Base-by-base conservation (phyloP, 1,140 invertebrate genomes). In the Leptoteleia sp. region DNA sequence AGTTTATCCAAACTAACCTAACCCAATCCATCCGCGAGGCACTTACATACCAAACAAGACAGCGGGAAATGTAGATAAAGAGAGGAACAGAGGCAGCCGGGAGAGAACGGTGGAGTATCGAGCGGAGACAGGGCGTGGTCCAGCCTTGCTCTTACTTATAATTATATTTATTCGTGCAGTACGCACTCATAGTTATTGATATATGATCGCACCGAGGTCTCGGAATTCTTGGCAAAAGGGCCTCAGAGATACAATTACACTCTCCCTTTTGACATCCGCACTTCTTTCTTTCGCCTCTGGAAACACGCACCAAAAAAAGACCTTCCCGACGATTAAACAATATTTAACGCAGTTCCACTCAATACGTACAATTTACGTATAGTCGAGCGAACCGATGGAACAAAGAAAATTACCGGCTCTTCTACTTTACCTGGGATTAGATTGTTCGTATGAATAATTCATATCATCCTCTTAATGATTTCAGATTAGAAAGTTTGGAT, bases 51-150 rank as follows among this genome's bases (percentile, higher is more conserved):
- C 71, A 81, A 68, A 81, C 38, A 48, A 79, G 75, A 77, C 48
- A 12, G 35, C 61, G 64, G 25, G 65, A 67, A 73, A 55, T 68
- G 71, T 40, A 54, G 59, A 57, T 55, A 38, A 67, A 65, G 38
- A 50, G 50, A 64, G 25, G 38, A 72, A 73, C 54, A 67, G 71
- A 72, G n/a, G 43, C 52, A 52, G 22, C 35, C 27, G 12, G 68
- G 62, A 40, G 64, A 71, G 82, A 80, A 79, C 83, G 80, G 84
- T 67, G 81, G 81, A 83, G 80, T 84, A 79, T 48, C 81, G 79
- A 84, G 70, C 82, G 84, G 85, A 88, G 84, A 88, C 87, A 88
- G 87, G 87, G 87, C 87, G 87, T 89, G 87, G 87, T 86, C 84
- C 87, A 88, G 87, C 85, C 84, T 87, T 85, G 87, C 84, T 84